Conservation (phyloP, 1,140 invertebrate species). For the Drosophila eugracilis region DNA sequence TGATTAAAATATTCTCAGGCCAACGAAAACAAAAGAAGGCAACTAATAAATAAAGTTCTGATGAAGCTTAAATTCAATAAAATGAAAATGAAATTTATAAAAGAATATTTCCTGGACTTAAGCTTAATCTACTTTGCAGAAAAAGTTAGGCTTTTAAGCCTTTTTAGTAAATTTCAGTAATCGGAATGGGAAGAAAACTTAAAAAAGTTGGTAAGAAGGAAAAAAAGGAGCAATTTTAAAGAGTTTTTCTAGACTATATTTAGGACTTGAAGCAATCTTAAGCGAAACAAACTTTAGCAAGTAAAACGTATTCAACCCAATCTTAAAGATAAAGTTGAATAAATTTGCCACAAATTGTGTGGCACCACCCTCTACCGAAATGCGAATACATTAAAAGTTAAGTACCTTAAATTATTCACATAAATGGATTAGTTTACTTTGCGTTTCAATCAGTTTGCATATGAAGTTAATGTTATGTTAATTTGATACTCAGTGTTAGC, state of each 20-base stretch:
- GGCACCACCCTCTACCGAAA: not conserved
- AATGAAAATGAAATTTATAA: not conserved
- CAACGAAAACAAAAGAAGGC: not conserved
- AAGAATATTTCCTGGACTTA: not conserved
- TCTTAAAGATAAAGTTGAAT: not conserved
- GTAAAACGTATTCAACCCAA: no score
- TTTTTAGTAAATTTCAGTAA: no score
- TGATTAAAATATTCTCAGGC: conserved; percentile 5
- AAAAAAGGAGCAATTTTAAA: no score
- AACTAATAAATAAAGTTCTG: conserved; percentile 1
- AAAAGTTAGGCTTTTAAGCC: not conserved
- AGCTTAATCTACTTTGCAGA: not conserved
- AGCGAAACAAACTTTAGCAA: not conserved
- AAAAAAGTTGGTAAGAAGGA: no score
- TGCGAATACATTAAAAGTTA: conserved; percentile 29
- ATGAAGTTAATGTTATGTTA: conserved; percentile 48
- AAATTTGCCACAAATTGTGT: not conserved
- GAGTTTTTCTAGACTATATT: no score
- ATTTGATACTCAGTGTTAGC: conserved; percentile 40
- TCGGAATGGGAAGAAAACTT: no score
- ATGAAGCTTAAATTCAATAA: conserved; percentile 2
- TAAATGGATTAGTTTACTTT: conserved; percentile 47
- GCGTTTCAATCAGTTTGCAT: conserved; percentile 41
- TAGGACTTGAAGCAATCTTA: not conserved
- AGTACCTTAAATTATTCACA: conserved; percentile 27